Evolutionary conservation across 2,888 invertebrate genomes (phyloP).

Genomic region (Caenorhabditis afra): DNA sequence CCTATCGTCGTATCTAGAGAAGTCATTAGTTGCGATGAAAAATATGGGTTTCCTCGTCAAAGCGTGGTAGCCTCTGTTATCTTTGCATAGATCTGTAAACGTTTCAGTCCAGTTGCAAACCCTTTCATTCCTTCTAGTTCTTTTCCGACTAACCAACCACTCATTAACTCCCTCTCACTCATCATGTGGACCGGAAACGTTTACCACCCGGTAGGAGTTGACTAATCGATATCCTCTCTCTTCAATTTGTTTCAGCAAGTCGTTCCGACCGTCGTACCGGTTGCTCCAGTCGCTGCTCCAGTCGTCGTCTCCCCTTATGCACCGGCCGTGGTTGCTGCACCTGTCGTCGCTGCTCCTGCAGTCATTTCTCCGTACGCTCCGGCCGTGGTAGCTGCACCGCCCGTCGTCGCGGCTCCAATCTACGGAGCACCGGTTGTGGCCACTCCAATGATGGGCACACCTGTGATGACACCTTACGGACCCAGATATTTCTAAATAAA

Average conservation of each 20-base stretch:
- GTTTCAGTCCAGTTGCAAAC: too few relatives aligned
- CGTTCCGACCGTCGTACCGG: background rate
- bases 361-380: background rate
- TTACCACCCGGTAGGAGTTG: background rate
- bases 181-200: background rate
- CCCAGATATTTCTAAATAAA: background rate
- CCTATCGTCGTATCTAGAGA: too few relatives aligned
- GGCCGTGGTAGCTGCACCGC: background rate
- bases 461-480: background rate
- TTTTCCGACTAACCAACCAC: background rate
- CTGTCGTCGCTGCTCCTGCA: background rate
- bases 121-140: background rate
- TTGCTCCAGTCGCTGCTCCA: background rate
- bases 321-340: background rate
- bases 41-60: too few relatives aligned
- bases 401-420: background rate
- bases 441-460: background rate
- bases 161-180: background rate
- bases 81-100: too few relatives aligned
- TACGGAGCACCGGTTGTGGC: background rate
- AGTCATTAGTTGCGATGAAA: too few relatives aligned
- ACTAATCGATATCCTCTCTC: background rate
- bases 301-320: background rate
- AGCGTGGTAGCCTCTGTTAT: too few relatives aligned
- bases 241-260: slow-evolving; percentile 3